Percentiles rank a stretch among this genome's conserved stretches.
These are phyloP conservation scores for Crepidodera aurea DNA, from an alignment of 2,888 invertebrate species.

Conservation along the genomic window DNA sequence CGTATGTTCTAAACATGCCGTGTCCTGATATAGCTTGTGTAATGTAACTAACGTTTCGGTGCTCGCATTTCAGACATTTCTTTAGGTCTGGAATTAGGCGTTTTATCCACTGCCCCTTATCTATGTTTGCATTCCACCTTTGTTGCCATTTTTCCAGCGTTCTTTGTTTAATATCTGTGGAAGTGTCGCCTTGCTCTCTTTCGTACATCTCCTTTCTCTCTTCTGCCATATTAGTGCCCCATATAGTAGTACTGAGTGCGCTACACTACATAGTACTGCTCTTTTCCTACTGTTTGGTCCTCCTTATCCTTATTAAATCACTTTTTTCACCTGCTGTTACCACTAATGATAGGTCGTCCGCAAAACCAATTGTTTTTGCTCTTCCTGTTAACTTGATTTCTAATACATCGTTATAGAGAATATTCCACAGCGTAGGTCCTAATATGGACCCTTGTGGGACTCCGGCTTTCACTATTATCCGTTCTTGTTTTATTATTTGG, in stretches of 20 bases:
- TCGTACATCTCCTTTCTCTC: conserved; percentile 1
- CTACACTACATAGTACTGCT: neutral
- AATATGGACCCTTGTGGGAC: conserved; percentile 31
- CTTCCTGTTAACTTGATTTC: neutral
- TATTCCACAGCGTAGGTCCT: conserved; percentile 37
- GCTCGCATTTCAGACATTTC: neutral
- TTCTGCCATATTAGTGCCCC: neutral
- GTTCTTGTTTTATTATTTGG: conserved; percentile 20
- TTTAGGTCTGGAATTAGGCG: neutral
- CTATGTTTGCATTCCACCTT: neutral
- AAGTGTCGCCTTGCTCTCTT: neutral
- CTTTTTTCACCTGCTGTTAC: neutral
- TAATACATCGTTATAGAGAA: conserved; percentile 28
- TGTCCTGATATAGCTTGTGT: neutral
- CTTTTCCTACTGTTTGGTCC: neutral
- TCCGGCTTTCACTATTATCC: no score
- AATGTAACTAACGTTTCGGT: neutral
- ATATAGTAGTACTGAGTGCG: neutral
- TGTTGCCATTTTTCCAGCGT: neutral
- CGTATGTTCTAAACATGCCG: neutral
- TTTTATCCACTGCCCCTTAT: neutral
- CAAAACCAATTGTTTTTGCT: conserved; percentile 17
- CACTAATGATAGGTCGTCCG: conserved; percentile 33
- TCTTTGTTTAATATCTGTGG: neutral
- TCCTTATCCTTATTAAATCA: neutral